phyloP scores from a whole-genome alignment of 1,140 invertebrate genomes.

The Triops cancriformis region DNA sequence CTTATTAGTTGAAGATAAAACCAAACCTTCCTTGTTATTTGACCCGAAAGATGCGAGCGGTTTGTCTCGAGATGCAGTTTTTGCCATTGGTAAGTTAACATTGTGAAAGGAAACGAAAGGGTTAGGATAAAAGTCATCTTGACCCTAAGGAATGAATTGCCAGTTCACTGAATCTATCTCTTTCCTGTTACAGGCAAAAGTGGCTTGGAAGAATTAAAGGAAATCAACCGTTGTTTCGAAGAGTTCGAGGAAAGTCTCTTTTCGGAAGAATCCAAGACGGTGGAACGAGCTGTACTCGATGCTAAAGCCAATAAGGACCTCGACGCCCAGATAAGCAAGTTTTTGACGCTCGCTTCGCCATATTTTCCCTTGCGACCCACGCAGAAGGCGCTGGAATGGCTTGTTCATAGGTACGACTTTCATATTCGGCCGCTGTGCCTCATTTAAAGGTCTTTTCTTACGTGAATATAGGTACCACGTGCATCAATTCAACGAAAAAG shows the following conservation, averaged over 20 bases:
- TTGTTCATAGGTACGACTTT: conserved; percentile 56
- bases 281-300: conserved; percentile 70
- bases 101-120: neutral
- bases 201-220: conserved; percentile 71
- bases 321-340: conserved; percentile 65
- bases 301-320: conserved; percentile 65
- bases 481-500: conserved; percentile 74
- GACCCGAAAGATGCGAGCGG: conserved; percentile 77
- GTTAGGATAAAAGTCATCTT: neutral
- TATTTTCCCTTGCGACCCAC: conserved; percentile 74
- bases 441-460: no score
- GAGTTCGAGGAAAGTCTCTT: conserved; percentile 70
- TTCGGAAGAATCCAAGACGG: conserved; percentile 55
- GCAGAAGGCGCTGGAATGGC: conserved; percentile 87
- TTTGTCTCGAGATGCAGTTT: conserved; percentile 71
- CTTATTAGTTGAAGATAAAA: conserved; percentile 53
- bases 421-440: neutral
- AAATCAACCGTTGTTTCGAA: conserved; percentile 58
- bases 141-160: conserved; percentile 22
- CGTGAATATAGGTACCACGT: conserved; percentile 60
- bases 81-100: conserved; percentile 59
- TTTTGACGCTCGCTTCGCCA: conserved; percentile 70
- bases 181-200: conserved; percentile 45
- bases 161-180: conserved; percentile 20
- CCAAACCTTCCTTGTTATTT: conserved; percentile 72